A percentile compares a stretch with the other conserved stretches of the same genome.
Conservation (phyloP, 2,888 invertebrate species). For the Colostygia pectinataria region DNA sequence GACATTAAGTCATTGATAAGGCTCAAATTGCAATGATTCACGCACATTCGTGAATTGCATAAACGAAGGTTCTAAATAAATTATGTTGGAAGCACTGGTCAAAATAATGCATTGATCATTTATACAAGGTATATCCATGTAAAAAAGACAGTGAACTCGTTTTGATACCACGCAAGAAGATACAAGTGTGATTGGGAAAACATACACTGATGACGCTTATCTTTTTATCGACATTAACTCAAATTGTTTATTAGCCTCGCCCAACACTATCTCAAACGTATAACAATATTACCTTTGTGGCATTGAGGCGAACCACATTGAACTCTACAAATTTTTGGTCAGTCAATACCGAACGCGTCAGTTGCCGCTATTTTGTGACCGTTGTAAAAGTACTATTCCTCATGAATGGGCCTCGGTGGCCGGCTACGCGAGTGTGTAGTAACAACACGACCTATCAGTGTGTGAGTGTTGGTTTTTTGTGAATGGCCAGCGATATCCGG, state of each 20-base stretch:
- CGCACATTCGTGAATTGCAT: no score
- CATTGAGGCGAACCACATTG: conserved; percentile 42
- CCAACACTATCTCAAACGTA: conserved; percentile 49
- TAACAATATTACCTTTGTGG: conserved; percentile 39
- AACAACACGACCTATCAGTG: conserved; percentile 44
- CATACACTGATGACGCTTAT: conserved; percentile 32
- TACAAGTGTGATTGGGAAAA: conserved; percentile 27
- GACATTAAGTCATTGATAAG: no score
- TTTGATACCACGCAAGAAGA: conserved; percentile 24
- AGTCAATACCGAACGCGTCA: conserved; percentile 47
- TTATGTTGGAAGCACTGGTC: conserved; percentile 19
- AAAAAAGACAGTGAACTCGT: conserved; percentile 22
- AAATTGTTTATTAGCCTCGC: conserved; percentile 38
- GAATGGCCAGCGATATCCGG: conserved; percentile 81
- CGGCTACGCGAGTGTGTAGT: conserved; percentile 52
- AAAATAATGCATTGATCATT: conserved; percentile 14
- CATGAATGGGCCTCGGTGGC: conserved; percentile 75
- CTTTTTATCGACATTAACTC: conserved; percentile 36
- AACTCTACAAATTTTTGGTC: conserved; percentile 47
- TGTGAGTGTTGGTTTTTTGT: conserved; percentile 73
- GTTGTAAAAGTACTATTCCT: conserved; percentile 67
- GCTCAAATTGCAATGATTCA: no score
- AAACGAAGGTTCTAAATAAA: no score
- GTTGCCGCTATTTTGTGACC: conserved; percentile 61
- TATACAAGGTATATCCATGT: conserved; percentile 9